Percentiles rank a stretch among this genome's conserved stretches.
These are phyloP conservation scores for Rhynchonycteris naso DNA, from an alignment of 2,797 vertebrate species.

Conservation along the genomic window DNA sequence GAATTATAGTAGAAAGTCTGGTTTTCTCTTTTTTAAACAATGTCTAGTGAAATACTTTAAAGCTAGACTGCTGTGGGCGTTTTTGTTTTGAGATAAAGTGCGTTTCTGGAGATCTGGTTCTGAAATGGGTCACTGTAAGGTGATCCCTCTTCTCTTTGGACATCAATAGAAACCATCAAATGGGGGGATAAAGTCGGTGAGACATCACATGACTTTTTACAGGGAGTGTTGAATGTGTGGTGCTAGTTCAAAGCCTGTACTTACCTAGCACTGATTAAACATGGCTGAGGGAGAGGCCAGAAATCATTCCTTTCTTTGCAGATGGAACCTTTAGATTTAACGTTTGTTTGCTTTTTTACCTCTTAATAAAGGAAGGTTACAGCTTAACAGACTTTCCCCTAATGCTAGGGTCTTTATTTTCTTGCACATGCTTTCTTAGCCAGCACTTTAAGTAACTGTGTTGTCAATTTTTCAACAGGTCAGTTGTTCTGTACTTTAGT, in stretches of 20 bases:
- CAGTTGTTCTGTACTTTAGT: neutral
- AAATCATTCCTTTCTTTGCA: neutral
- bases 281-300: neutral
- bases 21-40: neutral
- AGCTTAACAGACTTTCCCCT: neutral
- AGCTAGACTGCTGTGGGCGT: neutral
- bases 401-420: neutral
- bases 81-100: conserved; percentile 54
- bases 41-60: neutral
- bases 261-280: neutral
- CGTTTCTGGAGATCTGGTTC: conserved; percentile 74
- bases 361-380: neutral
- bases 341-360: neutral
- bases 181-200: conserved; percentile 62
- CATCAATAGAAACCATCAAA: conserved; percentile 62
- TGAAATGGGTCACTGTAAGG: conserved; percentile 77
- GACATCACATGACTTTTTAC: conserved; percentile 63
- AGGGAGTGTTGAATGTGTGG: conserved; percentile 30
- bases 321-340: neutral
- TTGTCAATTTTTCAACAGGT: neutral
- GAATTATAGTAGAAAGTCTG: conserved; percentile 2
- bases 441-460: neutral
- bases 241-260: neutral
- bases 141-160: conserved; percentile 63
- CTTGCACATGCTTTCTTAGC: neutral